Conservation (phyloP, 30 jellyfish, hydroid and myxozoan genomes). For the Hydractinia echinata region DNA sequence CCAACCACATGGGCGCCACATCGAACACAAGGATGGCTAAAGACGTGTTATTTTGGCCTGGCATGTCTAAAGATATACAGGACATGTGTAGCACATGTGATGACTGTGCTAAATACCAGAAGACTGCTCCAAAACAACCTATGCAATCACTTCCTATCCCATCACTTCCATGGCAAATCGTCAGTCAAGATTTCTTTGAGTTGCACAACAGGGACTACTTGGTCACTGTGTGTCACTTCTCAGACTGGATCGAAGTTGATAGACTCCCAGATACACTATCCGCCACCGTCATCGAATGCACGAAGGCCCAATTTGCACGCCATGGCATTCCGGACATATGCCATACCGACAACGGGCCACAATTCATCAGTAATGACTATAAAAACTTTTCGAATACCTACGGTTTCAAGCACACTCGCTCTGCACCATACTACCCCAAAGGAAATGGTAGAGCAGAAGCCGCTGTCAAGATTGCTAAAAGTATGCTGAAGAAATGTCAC, state of each 20-base stretch:
- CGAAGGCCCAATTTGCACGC: constrained; percentile 4
- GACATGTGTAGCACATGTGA: constrained; percentile 20
- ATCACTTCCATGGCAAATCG: constrained; percentile 14
- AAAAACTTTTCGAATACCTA: constrained; percentile 28
- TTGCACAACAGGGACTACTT: constrained; percentile 1
- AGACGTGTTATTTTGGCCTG: neutral
- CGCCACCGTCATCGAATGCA: constrained; percentile 37
- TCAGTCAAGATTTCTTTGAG: neutral
- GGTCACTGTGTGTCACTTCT: constrained; percentile 52
- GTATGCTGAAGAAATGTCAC: neutral
- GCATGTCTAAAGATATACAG: constrained; percentile 17
- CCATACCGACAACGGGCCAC: neutral
- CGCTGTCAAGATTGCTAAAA: constrained; percentile 20
- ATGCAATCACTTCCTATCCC: constrained; percentile 15
- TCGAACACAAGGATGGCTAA: constrained; percentile 24
- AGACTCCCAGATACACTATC: constrained; percentile 37
- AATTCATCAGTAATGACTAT: constrained; percentile 26
- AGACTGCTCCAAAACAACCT: constrained; percentile 18
- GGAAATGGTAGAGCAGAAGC: constrained; percentile 59
- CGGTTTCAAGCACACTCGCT: constrained; percentile 12
- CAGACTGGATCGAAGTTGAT: constrained; percentile 48
- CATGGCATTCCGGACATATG: constrained; percentile 39
- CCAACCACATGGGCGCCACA: constrained; percentile 30
- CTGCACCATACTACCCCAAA: constrained; percentile 33
- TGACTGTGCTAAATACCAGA: constrained; percentile 25